Base-by-base conservation (phyloP, 1,140 invertebrate genomes). In the Mylabris phalerata region DNA sequence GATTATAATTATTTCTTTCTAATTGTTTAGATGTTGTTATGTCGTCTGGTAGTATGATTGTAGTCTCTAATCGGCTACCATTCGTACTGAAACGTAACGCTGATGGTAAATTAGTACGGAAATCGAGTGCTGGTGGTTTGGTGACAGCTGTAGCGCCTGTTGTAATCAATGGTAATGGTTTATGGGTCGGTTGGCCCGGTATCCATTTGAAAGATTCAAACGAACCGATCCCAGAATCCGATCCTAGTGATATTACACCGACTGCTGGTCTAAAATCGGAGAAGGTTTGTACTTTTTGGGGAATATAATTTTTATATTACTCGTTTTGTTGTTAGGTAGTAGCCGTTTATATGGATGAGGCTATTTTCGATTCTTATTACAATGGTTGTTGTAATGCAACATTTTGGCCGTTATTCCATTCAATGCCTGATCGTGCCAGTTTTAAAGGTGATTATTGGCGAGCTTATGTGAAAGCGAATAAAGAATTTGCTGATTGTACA, bases 301-400 rank as follows among this genome's bases (percentile, higher is more conserved):
- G 19, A 32, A 7, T 32, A 7, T 32, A 5, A 4, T 11, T 38
- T 50, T 13, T 9, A 2, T 42, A 42, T 42, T 42, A n/a, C 0
- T 4, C 3, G 3, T 7, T 42, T 42, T 6, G 10, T 9, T 7
- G 1, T 42, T 42, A 92, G 88, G 88, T 92, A 39, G 84, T 93
- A 0, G 83, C 88, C 1, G 90, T 94, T 2, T 82, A 84, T 66
- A 80, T 90, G 0, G 84, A 90, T 32, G 79, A 84, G 2, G 79
- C 79, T 48, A 75, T 87, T 54, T 93, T 93, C 65, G 85, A 92
- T 67, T 84, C 84, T 25, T 95, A 92, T 71, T 95, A 95, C 77
- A 93, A 94, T 77, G 91, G 91, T 1, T 93, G 90, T 71, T 94
- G 91, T 71, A 95, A 95, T 71, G 90, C 87, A 3, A 92, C 89